Evolutionary conservation across 2,888 invertebrate species (phyloP).

Genomic region (Elysia crispata): DNA sequence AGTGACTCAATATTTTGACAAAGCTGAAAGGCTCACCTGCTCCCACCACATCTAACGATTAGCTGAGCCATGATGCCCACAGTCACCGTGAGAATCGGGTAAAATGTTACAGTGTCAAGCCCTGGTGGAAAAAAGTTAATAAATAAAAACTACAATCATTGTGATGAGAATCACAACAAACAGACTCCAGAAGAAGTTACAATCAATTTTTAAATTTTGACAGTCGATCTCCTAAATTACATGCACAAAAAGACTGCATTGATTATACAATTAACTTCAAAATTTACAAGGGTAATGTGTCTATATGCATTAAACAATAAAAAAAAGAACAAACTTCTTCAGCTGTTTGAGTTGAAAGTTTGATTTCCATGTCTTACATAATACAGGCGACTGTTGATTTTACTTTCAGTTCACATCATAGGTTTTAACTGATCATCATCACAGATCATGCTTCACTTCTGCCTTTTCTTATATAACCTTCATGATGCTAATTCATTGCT

Average conservation of each 20-base stretch:
- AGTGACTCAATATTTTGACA: too few relatives aligned
- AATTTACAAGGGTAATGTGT: too few relatives aligned
- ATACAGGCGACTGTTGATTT: not conserved
- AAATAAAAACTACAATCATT: not conserved
- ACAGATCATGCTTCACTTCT: too few relatives aligned
- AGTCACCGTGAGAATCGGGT: conserved; percentile 84
- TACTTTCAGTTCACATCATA: too few relatives aligned
- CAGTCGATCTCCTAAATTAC: too few relatives aligned
- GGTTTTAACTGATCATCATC: too few relatives aligned
- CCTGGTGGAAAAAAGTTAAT: conserved; percentile 76
- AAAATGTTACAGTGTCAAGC: conserved; percentile 84
- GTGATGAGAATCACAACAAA: not conserved
- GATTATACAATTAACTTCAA: too few relatives aligned
- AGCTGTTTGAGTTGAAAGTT: not conserved
- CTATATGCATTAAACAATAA: too few relatives aligned
- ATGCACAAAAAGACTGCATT: too few relatives aligned
- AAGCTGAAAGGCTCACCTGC: conserved; percentile 63
- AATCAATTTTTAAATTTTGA: not conserved
- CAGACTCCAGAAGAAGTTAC: not conserved
- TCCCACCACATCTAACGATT: conserved; percentile 73
- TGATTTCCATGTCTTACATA: not conserved
- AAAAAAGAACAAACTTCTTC: not conserved
- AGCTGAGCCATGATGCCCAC: conserved; percentile 83
- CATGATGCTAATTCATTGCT: too few relatives aligned
- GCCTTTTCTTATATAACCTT: too few relatives aligned